Percentiles rank a stretch among this genome's conserved stretches.
Evolutionary conservation across 1,140 invertebrate genomes (phyloP).

Genomic region (Gonatopus flavifemur): DNA sequence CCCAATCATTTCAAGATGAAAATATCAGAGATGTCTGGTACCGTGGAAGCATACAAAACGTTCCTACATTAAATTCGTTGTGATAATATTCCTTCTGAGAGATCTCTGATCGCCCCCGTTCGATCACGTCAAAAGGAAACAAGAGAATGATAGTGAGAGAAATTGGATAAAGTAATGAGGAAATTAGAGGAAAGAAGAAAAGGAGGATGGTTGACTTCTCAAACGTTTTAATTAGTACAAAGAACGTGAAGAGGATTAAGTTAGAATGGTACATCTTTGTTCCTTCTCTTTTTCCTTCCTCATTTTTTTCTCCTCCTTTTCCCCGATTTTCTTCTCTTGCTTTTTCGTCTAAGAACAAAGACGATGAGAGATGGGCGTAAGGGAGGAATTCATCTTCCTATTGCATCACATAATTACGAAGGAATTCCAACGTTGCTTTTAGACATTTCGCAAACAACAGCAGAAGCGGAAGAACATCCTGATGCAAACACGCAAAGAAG

Average conservation of each 20-base stretch:
- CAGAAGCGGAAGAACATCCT: too few relatives aligned
- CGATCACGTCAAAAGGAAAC: too few relatives aligned
- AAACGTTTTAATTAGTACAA: constrained; percentile 35
- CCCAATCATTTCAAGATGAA: too few relatives aligned
- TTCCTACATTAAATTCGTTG: too few relatives aligned
- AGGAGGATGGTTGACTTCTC: constrained; percentile 8
- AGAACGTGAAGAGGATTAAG: constrained; percentile 22
- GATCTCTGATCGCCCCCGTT: too few relatives aligned
- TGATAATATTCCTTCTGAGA: too few relatives aligned
- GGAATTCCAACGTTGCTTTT: not conserved
- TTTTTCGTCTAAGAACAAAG: not conserved
- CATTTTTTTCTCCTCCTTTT: too few relatives aligned
- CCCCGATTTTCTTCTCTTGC: constrained; percentile 4
- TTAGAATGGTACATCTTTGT: constrained; percentile 1
- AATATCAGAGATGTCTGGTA: too few relatives aligned
- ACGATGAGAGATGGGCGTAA: not conserved
- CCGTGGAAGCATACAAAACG: too few relatives aligned
- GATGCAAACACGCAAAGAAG: too few relatives aligned
- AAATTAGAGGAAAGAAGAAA: constrained; percentile 1
- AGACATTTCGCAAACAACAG: too few relatives aligned
- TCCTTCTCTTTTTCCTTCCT: not conserved
- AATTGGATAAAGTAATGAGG: not conserved
- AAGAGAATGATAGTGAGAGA: not conserved
- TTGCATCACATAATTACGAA: not conserved
- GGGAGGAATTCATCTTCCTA: not conserved